Percentiles rank a stretch among this genome's conserved stretches.
Conservation (phyloP, 2,797 vertebrate species). For the Platyrinchus mystaceus region DNA sequence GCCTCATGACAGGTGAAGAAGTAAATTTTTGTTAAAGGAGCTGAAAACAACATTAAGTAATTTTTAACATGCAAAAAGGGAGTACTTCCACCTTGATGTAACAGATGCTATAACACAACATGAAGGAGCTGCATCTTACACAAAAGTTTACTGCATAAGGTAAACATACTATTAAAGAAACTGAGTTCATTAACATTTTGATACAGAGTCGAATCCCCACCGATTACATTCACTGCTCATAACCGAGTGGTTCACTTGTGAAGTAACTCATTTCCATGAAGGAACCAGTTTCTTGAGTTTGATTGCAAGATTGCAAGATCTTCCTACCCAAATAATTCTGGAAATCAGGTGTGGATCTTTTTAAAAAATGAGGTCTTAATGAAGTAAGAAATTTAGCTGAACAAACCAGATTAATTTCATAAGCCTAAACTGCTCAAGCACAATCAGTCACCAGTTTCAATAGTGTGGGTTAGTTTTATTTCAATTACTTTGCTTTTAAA, state of each 20-base stretch:
- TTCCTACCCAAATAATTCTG: background rate
- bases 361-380: background rate
- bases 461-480: background rate
- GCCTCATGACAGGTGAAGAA: background rate
- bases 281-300: background rate
- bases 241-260: background rate
- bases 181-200: background rate
- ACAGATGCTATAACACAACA: background rate
- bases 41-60: slow-evolving; percentile 17
- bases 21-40: slow-evolving; percentile 50
- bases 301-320: background rate
- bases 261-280: background rate
- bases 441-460: background rate
- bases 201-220: background rate
- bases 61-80: slow-evolving; percentile 13
- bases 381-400: background rate
- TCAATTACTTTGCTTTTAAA: slow-evolving; percentile 25
- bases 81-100: background rate
- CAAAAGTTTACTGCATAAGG: background rate
- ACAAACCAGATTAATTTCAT: background rate
- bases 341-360: background rate
- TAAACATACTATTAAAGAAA: background rate
- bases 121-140: background rate
- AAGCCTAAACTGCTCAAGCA: background rate
- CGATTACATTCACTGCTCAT: background rate